Percentiles rank a stretch among this genome's conserved stretches.
Conservation (phyloP, 2,888 invertebrate genomes). For the Willowsia nigromaculata region DNA sequence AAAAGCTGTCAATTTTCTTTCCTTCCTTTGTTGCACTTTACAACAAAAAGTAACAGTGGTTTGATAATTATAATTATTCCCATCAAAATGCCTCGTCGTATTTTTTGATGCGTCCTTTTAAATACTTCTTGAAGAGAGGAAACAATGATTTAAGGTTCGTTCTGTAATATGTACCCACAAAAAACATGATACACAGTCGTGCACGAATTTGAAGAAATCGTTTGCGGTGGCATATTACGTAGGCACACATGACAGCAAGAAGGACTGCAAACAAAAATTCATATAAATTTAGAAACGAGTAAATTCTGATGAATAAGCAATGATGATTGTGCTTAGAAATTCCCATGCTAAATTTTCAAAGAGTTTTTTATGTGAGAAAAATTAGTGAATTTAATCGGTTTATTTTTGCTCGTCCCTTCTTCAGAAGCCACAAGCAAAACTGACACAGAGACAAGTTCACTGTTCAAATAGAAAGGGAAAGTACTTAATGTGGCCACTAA, state of each 20-base stretch:
- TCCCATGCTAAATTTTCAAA: conserved; percentile 16
- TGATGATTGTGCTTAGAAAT: background rate
- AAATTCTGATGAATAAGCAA: background rate
- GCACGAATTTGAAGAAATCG: background rate
- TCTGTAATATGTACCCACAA: background rate
- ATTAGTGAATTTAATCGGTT: conserved; percentile 31
- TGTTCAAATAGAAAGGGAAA: conserved; percentile 26
- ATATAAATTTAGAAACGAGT: background rate
- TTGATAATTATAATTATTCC: background rate
- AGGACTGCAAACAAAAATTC: background rate
- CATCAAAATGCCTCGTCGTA: background rate
- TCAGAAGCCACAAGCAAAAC: background rate
- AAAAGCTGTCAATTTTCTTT: background rate
- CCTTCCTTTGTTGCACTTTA: conserved; percentile 3
- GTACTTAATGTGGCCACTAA: background rate
- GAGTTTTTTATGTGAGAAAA: conserved; percentile 37
- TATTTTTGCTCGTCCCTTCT: background rate
- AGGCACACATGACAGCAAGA: background rate
- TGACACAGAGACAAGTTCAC: conserved; percentile 14
- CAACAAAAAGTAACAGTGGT: background rate
- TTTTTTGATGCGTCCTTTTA: conserved; percentile 16
- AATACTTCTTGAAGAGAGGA: background rate
- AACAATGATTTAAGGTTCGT: background rate
- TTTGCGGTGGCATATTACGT: background rate
- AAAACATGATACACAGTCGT: background rate